phyloP scores from a whole-genome alignment of 2,113 vertebrate genomes.

The Garra rufa region DNA sequence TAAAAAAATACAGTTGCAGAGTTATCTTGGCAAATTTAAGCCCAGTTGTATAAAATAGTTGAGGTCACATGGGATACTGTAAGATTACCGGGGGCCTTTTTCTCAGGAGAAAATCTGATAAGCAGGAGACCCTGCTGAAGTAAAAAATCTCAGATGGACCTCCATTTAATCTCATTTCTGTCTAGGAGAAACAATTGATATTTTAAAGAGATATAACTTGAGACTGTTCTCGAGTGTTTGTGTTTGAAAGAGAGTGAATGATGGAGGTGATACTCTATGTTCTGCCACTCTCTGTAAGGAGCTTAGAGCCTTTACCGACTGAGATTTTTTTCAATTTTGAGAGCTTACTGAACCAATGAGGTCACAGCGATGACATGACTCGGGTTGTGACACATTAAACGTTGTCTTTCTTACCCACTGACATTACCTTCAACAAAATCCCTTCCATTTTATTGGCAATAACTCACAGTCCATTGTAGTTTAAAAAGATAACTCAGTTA shows the following conservation, averaged over 20 bases:
- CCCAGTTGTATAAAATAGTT: conserved; percentile 2
- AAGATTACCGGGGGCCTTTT: background rate
- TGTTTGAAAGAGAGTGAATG: background rate
- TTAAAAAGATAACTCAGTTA: background rate
- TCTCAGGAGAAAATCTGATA: background rate
- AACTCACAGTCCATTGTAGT: background rate
- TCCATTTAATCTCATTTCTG: background rate
- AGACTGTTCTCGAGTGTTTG: background rate
- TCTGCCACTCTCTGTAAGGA: conserved; percentile 23
- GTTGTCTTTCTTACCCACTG: background rate
- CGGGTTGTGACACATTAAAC: background rate
- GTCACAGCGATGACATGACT: background rate
- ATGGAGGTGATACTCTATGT: conserved; percentile 13
- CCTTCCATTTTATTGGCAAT: background rate
- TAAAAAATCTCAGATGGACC: background rate
- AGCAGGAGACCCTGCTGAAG: background rate
- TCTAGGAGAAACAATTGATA: background rate
- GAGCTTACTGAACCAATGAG: conserved; percentile 31
- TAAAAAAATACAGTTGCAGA: background rate
- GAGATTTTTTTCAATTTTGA: conserved; percentile 5
- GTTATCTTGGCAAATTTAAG: conserved; percentile 4
- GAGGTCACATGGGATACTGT: background rate
- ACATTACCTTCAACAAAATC: background rate
- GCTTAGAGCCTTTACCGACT: conserved; percentile 12
- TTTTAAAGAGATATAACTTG: background rate